Base-by-base conservation (phyloP, 2,888 invertebrate genomes). In the Tipula helvola region DNA sequence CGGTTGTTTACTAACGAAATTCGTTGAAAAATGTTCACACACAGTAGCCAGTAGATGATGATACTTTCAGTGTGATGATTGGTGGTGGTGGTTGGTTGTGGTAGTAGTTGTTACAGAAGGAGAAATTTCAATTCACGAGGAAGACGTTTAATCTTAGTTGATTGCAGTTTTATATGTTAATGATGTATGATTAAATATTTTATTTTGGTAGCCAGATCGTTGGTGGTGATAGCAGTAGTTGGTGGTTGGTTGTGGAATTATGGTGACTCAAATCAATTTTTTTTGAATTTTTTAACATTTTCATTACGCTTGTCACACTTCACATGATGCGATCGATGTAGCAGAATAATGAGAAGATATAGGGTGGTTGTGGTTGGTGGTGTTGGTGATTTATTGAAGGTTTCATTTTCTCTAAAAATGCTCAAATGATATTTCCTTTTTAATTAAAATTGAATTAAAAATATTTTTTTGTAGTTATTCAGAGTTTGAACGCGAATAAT, bases 241-340 rank as follows among this genome's bases (percentile, higher is more conserved):
- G 86, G 85, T 41, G 44, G 86, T 85, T 86, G 42, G 86, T 87
- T 42, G 86, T 57, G 71, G 83, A 86, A 84, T 84, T 47, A 44
- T 87, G 87, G 87, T 87, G 87, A 87, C 83, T 83, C 57, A 71
- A 86, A 86, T 87, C 28, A 13, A 84, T 39, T 84, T 84, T 83
- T n/a, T 13, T 16, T 7, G 10, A n/a, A n/a, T n/a, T 36, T n/a
- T 36, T 36, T 36, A 57, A 57, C 16, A 71, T 71, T 71, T 71
- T 71, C 71, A 71, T 71, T 71, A 71, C 71, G 71, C 28, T 71
- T 71, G 71, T 71, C 71, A 71, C 71, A 71, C 71, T 84, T 36
- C 84, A 84, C 36, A 84, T 84, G 84, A 84, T 84, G 84, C 84
- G 84, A 84, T 84, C 84, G 84, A 36, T 39, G 85, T 42, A 42